Evolutionary conservation across 2,888 invertebrate species (phyloP), one percentile per base, ranked within the genome.

Genomic region (Hoplodrina ambigua): DNA sequence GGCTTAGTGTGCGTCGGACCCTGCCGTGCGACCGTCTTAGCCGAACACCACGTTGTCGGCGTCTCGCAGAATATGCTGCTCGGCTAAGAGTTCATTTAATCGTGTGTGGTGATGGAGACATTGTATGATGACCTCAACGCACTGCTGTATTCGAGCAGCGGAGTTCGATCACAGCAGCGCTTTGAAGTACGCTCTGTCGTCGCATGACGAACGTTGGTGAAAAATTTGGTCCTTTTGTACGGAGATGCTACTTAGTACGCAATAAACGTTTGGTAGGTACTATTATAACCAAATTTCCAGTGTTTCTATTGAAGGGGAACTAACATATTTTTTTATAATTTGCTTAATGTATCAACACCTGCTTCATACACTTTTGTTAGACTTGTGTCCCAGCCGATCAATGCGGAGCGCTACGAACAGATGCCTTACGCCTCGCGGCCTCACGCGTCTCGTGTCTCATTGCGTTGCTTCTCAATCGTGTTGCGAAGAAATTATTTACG

Each of bases 221-320:
- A 53, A 17, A 63, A 60, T 53, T 73, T 74, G 49, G 75, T 74
- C 53, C 67, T 72, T 1, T 33, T 46, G 62, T 54, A 49, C n/a
- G 37, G n/a, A 78, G 30, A 50, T 55, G 41, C 20, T 56, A 37
- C 52, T 57, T 46, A 46, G 41, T 46, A 17, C 46, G 46, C 46
- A 46, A 20, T 59, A 10, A 59, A 60, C 19, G 17, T 72, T 58
- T 62, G 20, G 55, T 56, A 73, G 17, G 46, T 46, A 11, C 52
- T 25, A n/a, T 58, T 50, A 33, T 72, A 71, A 50, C 33, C 11
- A 73, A 78, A 73, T 52, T 72, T 50, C 72, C 60, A 60, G 72
- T 78, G 72, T 72, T 46, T 37, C 20, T 78, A 72, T 55, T 56
- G 65, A 74, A 60, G 33, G 52, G 50, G 74, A 49, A 55, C n/a